Evolutionary conservation across 2,797 vertebrate genomes (phyloP), one percentile per base, ranked within the genome.

Genomic region (Xerus rutilus): DNA sequence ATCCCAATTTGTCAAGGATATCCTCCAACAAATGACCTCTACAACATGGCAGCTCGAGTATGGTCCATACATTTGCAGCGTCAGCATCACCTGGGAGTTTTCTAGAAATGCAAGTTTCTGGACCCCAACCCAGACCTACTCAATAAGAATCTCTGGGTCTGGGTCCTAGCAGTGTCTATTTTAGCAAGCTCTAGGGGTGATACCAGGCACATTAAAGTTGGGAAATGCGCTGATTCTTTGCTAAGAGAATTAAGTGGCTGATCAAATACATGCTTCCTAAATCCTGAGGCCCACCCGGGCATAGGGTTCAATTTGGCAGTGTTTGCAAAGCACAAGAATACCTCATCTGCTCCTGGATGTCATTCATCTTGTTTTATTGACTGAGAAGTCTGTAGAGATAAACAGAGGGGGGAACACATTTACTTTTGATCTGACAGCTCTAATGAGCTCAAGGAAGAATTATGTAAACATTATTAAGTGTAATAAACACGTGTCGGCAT

Each of bases 381-480:
- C 95, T 96, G 83, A 20, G 4, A 93, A 97, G 93, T 83, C 98
- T 97, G 97, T 69, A 54, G 91, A 98, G 97, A 96, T 93, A 97
- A 98, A 98, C 97, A 93, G 45, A 65, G 87, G 72, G 93, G 76
- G 95, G 96, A 97, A 62, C 73, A 92, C 70, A 43, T 95, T 95
- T 96, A 84, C 39, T 97, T 98, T 98, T 90, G 95, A 98, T 97
- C 95, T 98, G 98, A 98, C 98, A 98, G 97, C 97, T 81, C 54
- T 98, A 98, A 98, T 98, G 98, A 98, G 98, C 95, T 65, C 97
- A 85, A 97, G 97, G 97, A 98, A 98, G 97, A 98, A 97, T 98
- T 98, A 98, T 97, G 96, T 98, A 98, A 99, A 98, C 98, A 98
- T 98, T 98, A 98, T 98, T 98, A 98, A 98, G 98, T 97, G 98